Conservation (phyloP, 30 jellyfish, hydroid and myxozoan genomes). For the Rhopilema esculentum region DNA sequence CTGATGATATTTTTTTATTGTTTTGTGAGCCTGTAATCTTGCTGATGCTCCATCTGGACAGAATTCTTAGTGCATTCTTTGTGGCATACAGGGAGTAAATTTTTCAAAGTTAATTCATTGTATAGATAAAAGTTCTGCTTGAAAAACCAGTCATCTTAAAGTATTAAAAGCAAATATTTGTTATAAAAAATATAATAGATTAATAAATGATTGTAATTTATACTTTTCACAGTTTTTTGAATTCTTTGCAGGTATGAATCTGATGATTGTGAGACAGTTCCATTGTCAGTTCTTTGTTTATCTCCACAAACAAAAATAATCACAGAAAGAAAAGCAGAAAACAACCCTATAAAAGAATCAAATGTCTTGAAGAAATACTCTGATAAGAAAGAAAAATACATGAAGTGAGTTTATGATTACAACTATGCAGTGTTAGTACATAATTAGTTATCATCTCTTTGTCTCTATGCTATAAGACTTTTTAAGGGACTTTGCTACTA, state of each 20-base stretch:
- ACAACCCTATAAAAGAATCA: background rate
- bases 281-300: background rate
- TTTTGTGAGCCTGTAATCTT: no score
- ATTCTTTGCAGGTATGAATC: conserved; percentile 1
- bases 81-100: no score
- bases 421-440: no score
- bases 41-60: no score
- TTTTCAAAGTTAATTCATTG: no score
- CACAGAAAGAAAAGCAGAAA: background rate
- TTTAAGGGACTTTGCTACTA: background rate
- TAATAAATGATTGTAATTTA: background rate
- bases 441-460: background rate
- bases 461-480: background rate
- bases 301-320: background rate
- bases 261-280: conserved; percentile 25
- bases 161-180: background rate
- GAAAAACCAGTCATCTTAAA: no score
- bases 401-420: no score
- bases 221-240: background rate
- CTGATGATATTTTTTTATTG: no score
- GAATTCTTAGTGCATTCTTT: no score
- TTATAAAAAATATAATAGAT: background rate
- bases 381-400: background rate
- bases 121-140: no score
- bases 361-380: background rate